Evolutionary conservation across 2,113 vertebrate genomes (phyloP).

Genomic region (Sminthopsis crassicaudata): DNA sequence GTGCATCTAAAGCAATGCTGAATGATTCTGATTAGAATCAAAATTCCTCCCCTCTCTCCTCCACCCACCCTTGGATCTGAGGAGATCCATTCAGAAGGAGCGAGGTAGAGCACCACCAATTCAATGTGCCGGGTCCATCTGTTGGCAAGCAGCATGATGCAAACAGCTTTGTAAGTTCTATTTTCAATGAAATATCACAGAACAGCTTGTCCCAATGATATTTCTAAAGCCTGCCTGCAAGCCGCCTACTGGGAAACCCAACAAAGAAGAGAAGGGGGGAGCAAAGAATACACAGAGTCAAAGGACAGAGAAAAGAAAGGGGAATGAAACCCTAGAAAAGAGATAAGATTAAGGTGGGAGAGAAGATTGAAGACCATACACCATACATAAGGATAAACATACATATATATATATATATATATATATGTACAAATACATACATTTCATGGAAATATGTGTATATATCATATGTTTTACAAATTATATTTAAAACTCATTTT

Average conservation of each 20-base stretch:
- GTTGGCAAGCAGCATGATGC: constrained; percentile 83
- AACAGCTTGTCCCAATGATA: constrained; percentile 86
- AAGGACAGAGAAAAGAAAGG: constrained; percentile 51
- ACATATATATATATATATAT: not conserved
- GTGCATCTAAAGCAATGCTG: constrained; percentile 62
- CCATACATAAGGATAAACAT: not conserved
- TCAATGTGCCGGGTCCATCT: constrained; percentile 85
- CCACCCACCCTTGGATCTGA: constrained; percentile 61
- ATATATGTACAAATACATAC: not conserved
- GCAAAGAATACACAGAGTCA: constrained; percentile 49
- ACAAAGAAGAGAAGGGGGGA: constrained; percentile 70
- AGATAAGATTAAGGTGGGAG: constrained; percentile 20
- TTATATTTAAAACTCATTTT: not conserved
- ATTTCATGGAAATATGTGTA: not conserved
- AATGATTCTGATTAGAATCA: constrained; percentile 71
- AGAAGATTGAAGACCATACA: not conserved
- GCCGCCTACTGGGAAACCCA: constrained; percentile 80
- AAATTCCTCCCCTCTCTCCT: constrained; percentile 52
- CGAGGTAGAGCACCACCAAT: constrained; percentile 80
- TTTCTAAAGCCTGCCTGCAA: constrained; percentile 84
- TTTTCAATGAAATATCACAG: constrained; percentile 85
- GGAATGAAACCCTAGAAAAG: constrained; percentile 43
- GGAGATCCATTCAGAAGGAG: constrained; percentile 80
- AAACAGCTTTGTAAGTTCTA: constrained; percentile 83
- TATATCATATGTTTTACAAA: not conserved